Evolutionary conservation across 2,888 invertebrate species (phyloP).

Genomic region (Cheilosia vulpina): DNA sequence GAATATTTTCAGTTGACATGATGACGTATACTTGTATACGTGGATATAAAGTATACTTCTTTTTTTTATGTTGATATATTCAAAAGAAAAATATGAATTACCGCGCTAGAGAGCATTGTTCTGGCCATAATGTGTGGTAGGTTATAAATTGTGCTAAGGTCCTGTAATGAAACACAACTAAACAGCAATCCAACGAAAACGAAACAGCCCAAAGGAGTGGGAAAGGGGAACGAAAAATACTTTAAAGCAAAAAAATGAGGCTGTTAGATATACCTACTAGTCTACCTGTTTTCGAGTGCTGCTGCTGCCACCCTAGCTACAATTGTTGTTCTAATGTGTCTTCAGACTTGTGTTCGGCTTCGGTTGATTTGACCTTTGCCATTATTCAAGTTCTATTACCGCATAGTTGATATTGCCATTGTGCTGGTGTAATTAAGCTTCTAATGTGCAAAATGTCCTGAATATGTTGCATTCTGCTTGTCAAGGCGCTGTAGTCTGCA

Average conservation of each 20-base stretch:
- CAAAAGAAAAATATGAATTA: constrained; percentile 27
- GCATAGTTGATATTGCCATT: constrained; percentile 30
- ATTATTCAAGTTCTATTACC: constrained; percentile 51
- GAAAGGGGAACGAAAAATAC: not conserved
- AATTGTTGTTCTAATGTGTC: constrained; percentile 57
- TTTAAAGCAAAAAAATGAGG: constrained; percentile 55
- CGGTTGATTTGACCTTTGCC: constrained; percentile 66
- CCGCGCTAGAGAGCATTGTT: constrained; percentile 47
- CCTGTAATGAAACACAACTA: constrained; percentile 61
- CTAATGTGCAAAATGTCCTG: constrained; percentile 36
- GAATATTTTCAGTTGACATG: constrained; percentile 77
- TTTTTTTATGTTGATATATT: no score
- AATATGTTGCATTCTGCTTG: constrained; percentile 26
- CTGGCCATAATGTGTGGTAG: constrained; percentile 63
- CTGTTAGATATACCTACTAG: constrained; percentile 29
- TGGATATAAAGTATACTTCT: constrained; percentile 25
- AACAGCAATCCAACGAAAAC: constrained; percentile 18
- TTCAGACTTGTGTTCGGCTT: constrained; percentile 16
- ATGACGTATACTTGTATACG: constrained; percentile 22
- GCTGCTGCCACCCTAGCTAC: not conserved
- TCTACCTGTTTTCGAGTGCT: constrained; percentile 5
- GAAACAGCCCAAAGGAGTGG: not conserved
- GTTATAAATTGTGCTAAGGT: constrained; percentile 72
- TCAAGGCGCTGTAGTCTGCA: constrained; percentile 37
- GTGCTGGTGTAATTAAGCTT: constrained; percentile 40